These are phyloP conservation scores for Leptoclinus maculatus DNA, from an alignment of 2,797 vertebrate species.

Conservation along the genomic window DNA sequence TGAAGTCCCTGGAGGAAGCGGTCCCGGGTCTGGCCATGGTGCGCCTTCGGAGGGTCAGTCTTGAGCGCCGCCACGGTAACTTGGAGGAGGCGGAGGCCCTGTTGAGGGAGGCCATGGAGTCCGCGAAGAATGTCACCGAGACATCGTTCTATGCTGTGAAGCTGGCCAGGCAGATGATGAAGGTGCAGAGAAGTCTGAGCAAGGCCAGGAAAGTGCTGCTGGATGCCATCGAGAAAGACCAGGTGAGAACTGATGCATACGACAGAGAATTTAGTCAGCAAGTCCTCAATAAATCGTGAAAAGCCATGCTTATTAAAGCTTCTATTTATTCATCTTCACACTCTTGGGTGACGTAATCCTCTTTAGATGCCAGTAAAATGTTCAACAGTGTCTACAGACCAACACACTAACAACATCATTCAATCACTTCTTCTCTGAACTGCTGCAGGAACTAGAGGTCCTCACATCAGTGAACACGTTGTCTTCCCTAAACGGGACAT, in stretches of 20 bases:
- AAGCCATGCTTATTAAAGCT: too few species aligned
- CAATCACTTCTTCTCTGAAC: not conserved
- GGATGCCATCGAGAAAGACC: slow-evolving; percentile 95
- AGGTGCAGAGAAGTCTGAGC: slow-evolving; percentile 91
- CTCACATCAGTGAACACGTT: not conserved
- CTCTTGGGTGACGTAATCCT: not conserved
- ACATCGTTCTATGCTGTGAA: slow-evolving; percentile 95
- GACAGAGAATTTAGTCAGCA: not conserved
- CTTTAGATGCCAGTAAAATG: not conserved
- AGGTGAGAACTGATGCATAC: slow-evolving; percentile 78
- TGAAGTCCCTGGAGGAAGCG: slow-evolving; percentile 89
- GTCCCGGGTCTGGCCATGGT: slow-evolving; percentile 94
- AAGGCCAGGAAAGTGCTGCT: slow-evolving; percentile 94
- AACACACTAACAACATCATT: not conserved
- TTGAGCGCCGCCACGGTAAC: slow-evolving; percentile 95
- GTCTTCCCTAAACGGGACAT: not conserved
- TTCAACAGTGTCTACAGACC: not conserved
- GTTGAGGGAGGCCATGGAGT: slow-evolving; percentile 91
- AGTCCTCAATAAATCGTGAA: not conserved
- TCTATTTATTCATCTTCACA: not conserved
- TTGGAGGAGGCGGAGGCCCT: slow-evolving; percentile 92
- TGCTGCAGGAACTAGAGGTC: not conserved
- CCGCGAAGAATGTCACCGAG: slow-evolving; percentile 86
- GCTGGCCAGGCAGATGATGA: slow-evolving; percentile 91
- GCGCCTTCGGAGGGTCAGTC: slow-evolving; percentile 93